phyloP scores from a whole-genome alignment of 2,113 vertebrate species.

The Seriola rivoliana region DNA sequence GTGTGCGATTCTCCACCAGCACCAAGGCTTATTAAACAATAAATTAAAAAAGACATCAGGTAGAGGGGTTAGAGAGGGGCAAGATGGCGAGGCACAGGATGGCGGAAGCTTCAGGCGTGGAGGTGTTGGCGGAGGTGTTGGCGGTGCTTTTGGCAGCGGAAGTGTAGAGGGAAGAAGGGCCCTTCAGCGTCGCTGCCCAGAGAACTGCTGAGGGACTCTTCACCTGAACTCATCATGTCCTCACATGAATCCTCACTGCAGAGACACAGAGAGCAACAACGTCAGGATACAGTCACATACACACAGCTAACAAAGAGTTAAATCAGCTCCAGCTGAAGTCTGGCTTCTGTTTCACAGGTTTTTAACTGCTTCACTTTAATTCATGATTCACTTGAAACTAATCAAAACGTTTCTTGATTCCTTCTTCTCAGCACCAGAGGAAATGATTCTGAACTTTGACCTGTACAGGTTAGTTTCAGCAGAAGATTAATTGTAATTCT shows the following conservation, averaged over 20 bases:
- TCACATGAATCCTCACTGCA: constrained; percentile 93
- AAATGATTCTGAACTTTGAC: too few species aligned
- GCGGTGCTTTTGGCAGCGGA: constrained; percentile 78
- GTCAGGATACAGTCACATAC: not conserved
- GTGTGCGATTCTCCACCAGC: constrained; percentile 39
- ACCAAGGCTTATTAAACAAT: constrained; percentile 44
- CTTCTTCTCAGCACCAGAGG: too few species aligned
- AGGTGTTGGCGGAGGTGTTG: constrained; percentile 62
- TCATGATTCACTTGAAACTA: too few species aligned
- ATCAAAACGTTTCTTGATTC: too few species aligned
- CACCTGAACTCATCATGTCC: constrained; percentile 92
- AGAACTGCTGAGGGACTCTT: constrained; percentile 93
- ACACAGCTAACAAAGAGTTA: not conserved
- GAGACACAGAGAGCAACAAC: not conserved
- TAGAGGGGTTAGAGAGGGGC: not conserved
- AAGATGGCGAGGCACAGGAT: constrained; percentile 38
- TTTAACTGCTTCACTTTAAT: too few species aligned
- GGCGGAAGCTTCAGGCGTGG: constrained; percentile 46
- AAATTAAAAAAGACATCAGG: constrained; percentile 40
- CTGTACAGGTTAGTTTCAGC: too few species aligned
- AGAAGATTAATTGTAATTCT: too few species aligned
- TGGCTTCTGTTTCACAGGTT: too few species aligned
- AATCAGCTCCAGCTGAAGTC: not conserved
- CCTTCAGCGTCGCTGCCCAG: constrained; percentile 88
- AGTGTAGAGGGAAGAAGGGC: constrained; percentile 89